Conservation (phyloP, 2,113 vertebrate species). For the Daboia siamensis region DNA sequence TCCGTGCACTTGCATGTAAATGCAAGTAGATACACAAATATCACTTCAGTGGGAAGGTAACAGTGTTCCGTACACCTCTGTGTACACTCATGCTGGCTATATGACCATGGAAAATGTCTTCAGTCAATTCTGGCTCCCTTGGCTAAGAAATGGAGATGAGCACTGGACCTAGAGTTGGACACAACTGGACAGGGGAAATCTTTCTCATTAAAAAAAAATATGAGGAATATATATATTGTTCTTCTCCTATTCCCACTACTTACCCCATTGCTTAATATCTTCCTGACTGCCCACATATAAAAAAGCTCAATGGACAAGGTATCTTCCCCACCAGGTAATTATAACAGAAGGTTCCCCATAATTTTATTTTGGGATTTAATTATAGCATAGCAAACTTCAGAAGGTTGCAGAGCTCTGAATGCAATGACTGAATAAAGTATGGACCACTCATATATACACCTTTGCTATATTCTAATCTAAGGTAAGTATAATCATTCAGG, state of each 20-base stretch:
- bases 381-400: not conserved
- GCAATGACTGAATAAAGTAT: not conserved
- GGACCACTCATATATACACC: not conserved
- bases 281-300: not conserved
- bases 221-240: not conserved
- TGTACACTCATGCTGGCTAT: not conserved
- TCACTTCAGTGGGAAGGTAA: not conserved
- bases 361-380: not conserved
- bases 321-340: not conserved
- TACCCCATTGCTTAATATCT: not conserved
- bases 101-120: not conserved
- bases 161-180: not conserved
- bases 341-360: not conserved
- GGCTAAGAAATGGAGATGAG: not conserved
- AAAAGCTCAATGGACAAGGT: not conserved
- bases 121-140: not conserved
- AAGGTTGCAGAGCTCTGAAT: not conserved
- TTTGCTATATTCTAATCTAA: not conserved
- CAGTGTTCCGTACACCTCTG: not conserved
- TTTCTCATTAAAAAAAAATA: not conserved
- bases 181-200: not conserved
- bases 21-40: too few relatives aligned
- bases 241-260: not conserved
- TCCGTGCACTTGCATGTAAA: too few relatives aligned
- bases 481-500: not conserved